A percentile compares a stretch with the other conserved stretches of the same genome.
Evolutionary conservation across 2,113 vertebrate genomes (phyloP).

Genomic region (Heterotis niloticus): DNA sequence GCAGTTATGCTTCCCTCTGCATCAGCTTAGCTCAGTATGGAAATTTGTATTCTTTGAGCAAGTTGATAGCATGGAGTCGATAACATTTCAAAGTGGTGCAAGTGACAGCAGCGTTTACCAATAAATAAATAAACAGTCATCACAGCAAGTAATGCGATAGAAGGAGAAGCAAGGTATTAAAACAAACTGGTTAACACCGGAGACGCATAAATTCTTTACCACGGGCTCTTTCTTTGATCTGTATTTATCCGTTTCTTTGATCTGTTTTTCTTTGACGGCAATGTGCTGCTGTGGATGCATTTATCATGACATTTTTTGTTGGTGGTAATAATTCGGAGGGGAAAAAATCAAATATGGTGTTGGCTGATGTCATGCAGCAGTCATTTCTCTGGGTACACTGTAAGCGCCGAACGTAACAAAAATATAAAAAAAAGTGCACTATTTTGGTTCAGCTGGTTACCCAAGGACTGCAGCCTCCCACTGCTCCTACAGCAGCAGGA

Average conservation of each 20-base stretch:
- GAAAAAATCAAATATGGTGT: too few relatives aligned
- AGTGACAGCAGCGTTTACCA: constrained; percentile 6
- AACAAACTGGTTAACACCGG: neutral
- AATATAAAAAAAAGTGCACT: neutral
- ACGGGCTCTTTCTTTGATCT: neutral
- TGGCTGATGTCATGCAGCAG: neutral
- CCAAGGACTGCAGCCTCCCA: neutral
- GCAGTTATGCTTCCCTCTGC: neutral
- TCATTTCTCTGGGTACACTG: constrained; percentile 6
- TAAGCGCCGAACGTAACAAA: neutral
- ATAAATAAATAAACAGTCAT: neutral
- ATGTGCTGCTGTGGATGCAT: neutral
- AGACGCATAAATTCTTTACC: constrained; percentile 9
- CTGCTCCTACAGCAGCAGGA: neutral
- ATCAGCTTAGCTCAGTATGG: neutral
- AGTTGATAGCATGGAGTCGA: neutral
- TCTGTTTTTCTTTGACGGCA: constrained; percentile 9
- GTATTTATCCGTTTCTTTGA: constrained; percentile 15
- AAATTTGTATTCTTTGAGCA: constrained; percentile 17
- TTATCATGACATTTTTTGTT: constrained; percentile 9
- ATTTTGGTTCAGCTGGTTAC: constrained; percentile 15
- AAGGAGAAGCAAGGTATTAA: neutral
- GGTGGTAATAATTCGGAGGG: neutral
- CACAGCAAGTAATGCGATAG: neutral
- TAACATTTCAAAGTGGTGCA: constrained; percentile 10